These are phyloP conservation scores for Plagiodera versicolora DNA, from an alignment of 2,888 invertebrate genomes.

Conservation along the genomic window DNA sequence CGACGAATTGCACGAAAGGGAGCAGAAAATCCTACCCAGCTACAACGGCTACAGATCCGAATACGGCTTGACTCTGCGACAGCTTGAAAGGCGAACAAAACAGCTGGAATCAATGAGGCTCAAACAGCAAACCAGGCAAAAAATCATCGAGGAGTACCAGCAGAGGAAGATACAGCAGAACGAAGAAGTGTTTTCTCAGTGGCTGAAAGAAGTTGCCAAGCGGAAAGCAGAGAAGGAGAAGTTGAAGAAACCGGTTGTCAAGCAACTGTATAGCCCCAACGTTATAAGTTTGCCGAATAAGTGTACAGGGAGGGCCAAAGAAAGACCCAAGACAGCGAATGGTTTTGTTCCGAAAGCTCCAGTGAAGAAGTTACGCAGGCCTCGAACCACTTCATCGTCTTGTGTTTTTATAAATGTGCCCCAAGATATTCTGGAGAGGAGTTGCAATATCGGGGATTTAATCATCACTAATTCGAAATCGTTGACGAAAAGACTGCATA, in stretches of 20 bases:
- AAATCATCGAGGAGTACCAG: slow-evolving; percentile 53
- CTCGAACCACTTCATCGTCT: slow-evolving; percentile 45
- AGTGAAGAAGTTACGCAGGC: slow-evolving; percentile 38
- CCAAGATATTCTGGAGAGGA: slow-evolving; percentile 40
- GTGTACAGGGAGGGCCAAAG: slow-evolving; percentile 27
- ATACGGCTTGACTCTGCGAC: slow-evolving; percentile 58
- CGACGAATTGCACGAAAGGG: slow-evolving; percentile 50
- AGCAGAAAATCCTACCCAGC: slow-evolving; percentile 53
- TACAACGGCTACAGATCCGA: slow-evolving; percentile 60
- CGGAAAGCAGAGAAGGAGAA: slow-evolving; percentile 31
- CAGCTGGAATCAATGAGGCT: slow-evolving; percentile 51
- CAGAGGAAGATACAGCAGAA: slow-evolving; percentile 52
- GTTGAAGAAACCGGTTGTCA: slow-evolving; percentile 9
- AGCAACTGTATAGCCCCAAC: slow-evolving; percentile 34
- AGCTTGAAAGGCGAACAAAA: slow-evolving; percentile 54
- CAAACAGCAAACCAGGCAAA: slow-evolving; percentile 53
- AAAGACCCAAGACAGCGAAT: slow-evolving; percentile 48
- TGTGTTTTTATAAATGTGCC: slow-evolving; percentile 50
- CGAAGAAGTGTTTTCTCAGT: slow-evolving; percentile 59
- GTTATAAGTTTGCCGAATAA: slow-evolving; percentile 37
- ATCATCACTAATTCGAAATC: slow-evolving; percentile 40
- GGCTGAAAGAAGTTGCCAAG: slow-evolving; percentile 54
- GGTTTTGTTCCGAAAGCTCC: slow-evolving; percentile 39
- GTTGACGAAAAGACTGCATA: slow-evolving; percentile 40
- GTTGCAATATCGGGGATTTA: slow-evolving; percentile 47